phyloP scores from a whole-genome alignment of 2,113 vertebrate species.

The Eonycteris spelaea region DNA sequence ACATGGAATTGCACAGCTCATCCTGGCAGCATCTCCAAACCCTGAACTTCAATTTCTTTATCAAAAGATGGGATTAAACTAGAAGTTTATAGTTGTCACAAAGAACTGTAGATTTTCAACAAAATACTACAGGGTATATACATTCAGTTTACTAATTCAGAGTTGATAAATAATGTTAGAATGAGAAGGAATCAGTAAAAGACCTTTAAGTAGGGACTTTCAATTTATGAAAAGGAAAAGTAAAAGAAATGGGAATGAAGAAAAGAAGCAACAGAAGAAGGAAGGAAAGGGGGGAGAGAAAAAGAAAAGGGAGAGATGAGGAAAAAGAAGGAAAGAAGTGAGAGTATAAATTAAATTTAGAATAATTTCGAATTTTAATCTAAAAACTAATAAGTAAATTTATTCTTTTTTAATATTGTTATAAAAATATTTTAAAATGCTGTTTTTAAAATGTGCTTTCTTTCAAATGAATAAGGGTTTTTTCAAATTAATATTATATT shows the following conservation, averaged over 20 bases:
- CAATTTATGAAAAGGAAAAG: constrained; percentile 4
- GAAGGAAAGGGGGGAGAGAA: neutral
- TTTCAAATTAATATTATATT: neutral
- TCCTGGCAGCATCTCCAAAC: neutral
- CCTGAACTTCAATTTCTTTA: neutral
- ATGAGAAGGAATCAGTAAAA: neutral
- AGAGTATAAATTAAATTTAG: neutral
- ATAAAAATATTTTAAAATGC: no score
- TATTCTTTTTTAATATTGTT: neutral
- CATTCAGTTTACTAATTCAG: neutral
- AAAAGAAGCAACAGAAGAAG: neutral
- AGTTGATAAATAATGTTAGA: neutral
- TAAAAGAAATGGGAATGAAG: neutral
- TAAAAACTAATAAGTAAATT: neutral
- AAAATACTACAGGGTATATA: neutral
- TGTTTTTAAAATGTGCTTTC: neutral
- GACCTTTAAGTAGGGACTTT: neutral
- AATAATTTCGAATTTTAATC: neutral
- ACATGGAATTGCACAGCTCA: neutral
- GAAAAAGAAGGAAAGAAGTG: neutral
- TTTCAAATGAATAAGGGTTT: neutral
- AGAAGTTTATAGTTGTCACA: neutral
- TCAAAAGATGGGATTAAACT: neutral
- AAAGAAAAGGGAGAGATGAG: neutral
- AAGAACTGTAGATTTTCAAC: neutral